A percentile compares a stretch with the other conserved stretches of the same genome.
Conservation (phyloP, 1,140 invertebrate species). For the Platyscapa corneri region DNA sequence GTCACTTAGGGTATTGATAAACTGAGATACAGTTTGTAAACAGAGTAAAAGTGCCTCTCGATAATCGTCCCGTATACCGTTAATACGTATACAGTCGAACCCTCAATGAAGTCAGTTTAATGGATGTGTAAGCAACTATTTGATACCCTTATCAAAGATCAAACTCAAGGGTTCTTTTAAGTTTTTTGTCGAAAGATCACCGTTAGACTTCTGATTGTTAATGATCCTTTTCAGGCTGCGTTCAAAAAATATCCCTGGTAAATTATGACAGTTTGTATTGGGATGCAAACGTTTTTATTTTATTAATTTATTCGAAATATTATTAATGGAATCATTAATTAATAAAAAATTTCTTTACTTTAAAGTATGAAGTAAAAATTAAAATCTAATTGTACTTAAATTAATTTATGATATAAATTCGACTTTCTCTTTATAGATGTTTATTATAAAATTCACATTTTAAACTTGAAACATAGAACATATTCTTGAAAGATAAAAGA, state of each 20-base stretch:
- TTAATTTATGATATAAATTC: too few species aligned
- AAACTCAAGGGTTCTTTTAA: constrained; percentile 30
- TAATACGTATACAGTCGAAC: constrained; percentile 10
- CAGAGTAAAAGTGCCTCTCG: constrained; percentile 55
- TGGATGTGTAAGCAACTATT: constrained; percentile 45
- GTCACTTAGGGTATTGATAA: neutral
- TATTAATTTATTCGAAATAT: too few species aligned
- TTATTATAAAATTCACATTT: too few species aligned
- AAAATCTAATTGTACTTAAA: too few species aligned
- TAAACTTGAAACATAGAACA: too few species aligned
- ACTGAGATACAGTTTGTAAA: constrained; percentile 52
- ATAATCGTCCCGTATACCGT: constrained; percentile 26
- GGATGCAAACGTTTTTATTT: too few species aligned
- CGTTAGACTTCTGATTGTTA: constrained; percentile 34
- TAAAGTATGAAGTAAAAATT: too few species aligned
- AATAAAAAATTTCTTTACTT: too few species aligned
- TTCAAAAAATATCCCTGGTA: neutral
- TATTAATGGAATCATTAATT: too few species aligned
- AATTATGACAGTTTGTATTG: too few species aligned
- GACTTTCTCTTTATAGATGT: too few species aligned
- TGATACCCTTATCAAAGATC: constrained; percentile 45
- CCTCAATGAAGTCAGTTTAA: constrained; percentile 47
- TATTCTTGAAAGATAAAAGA: too few species aligned
- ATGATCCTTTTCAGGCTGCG: constrained; percentile 1
- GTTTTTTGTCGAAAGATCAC: constrained; percentile 20